A percentile compares a stretch with the other conserved stretches of the same genome.
phyloP scores from a whole-genome alignment of 1,140 invertebrate genomes.

The Habropoda laboriosa region DNA sequence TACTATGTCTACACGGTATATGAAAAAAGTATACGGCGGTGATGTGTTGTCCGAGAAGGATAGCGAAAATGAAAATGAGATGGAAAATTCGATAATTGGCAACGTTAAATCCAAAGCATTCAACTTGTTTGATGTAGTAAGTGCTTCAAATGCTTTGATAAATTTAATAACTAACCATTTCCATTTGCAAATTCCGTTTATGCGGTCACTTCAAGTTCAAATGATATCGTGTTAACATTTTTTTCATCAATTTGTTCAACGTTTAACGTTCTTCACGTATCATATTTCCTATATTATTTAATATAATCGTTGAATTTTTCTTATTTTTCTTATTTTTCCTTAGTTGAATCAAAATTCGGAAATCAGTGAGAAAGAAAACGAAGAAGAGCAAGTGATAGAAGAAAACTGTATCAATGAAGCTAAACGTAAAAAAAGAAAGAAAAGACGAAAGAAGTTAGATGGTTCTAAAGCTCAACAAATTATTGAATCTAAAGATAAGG shows the following conservation, averaged over 20 bases:
- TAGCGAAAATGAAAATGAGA: slow-evolving; percentile 41
- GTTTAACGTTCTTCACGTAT: slow-evolving; percentile 72
- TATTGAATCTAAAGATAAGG: slow-evolving; percentile 81
- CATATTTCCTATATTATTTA: slow-evolving; percentile 77
- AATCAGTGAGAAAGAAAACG: slow-evolving; percentile 23
- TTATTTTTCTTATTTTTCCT: neutral
- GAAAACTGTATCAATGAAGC: neutral
- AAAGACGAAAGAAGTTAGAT: slow-evolving; percentile 82
- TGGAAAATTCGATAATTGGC: slow-evolving; percentile 32
- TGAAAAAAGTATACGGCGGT: slow-evolving; percentile 64
- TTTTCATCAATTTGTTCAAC: neutral
- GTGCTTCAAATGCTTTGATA: neutral
- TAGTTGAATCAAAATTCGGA: slow-evolving; percentile 57
- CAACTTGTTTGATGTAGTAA: slow-evolving; percentile 61
- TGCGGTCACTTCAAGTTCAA: neutral
- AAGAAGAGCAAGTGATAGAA: slow-evolving; percentile 20
- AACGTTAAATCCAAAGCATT: slow-evolving; percentile 57
- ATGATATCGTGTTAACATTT: neutral
- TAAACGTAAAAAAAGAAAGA: slow-evolving; percentile 83
- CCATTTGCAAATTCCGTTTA: neutral
- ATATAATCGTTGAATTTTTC: slow-evolving; percentile 56
- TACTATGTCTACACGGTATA: slow-evolving; percentile 65
- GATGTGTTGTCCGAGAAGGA: slow-evolving; percentile 32
- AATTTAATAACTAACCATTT: neutral
- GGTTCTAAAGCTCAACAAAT: slow-evolving; percentile 76